phyloP scores from a whole-genome alignment of 2,888 invertebrate species.

The Apomyelois bistriatella region DNA sequence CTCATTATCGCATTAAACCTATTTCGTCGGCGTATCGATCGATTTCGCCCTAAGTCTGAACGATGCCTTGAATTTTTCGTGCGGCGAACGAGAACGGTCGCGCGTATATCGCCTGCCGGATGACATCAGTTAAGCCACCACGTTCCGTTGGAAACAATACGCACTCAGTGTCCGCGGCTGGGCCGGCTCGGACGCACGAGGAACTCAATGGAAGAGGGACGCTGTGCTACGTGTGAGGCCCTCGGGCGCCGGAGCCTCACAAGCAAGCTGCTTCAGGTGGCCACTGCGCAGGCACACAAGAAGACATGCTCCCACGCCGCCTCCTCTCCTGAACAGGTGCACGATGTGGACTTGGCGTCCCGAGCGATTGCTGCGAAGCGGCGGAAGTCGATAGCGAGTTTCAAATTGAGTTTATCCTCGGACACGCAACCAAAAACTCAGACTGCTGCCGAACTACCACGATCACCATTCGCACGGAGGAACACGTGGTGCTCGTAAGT shows the following conservation, averaged over 20 bases:
- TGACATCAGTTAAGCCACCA: conserved; percentile 78
- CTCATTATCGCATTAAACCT: conserved; percentile 75
- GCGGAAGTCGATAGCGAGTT: conserved; percentile 68
- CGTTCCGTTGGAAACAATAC: conserved; percentile 71
- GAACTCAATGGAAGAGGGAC: conserved; percentile 70
- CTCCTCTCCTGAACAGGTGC: conserved; percentile 50
- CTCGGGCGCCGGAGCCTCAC: conserved; percentile 67
- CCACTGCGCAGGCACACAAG: conserved; percentile 74
- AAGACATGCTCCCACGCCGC: conserved; percentile 60
- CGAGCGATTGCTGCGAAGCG: conserved; percentile 71
- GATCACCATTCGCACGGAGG: conserved; percentile 59
- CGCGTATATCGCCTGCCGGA: conserved; percentile 67
- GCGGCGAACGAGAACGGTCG: conserved; percentile 60
- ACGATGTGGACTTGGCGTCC: conserved; percentile 60
- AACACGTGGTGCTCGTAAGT: conserved; percentile 80
- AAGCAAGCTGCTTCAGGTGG: conserved; percentile 70
- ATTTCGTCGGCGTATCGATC: conserved; percentile 72
- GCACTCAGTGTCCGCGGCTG: conserved; percentile 73
- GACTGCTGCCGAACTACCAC: conserved; percentile 46
- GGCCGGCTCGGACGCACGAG: conserved; percentile 72
- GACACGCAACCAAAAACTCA: conserved; percentile 52
- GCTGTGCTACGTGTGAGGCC: conserved; percentile 73
- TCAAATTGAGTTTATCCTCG: conserved; percentile 59
- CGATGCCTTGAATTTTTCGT: conserved; percentile 63
- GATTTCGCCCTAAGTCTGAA: conserved; percentile 47